These are phyloP conservation scores for Ceyx melanurus DNA, from an alignment of 2,113 vertebrate genomes.

Conservation along the genomic window DNA sequence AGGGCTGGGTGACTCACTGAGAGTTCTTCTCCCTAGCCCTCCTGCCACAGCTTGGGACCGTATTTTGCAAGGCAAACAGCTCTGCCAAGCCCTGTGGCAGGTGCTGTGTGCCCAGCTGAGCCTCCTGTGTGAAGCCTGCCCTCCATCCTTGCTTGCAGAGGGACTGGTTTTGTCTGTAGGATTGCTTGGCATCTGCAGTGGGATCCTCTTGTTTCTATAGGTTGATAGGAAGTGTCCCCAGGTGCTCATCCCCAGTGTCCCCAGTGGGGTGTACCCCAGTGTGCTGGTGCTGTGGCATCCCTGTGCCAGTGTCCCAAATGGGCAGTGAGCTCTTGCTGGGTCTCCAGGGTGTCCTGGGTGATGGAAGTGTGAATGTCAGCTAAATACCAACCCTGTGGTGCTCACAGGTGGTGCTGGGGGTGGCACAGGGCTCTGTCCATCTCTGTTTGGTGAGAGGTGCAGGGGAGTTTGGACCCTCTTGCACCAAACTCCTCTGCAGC, in stretches of 20 bases:
- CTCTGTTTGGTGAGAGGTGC: rapidly evolving
- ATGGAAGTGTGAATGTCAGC: not conserved
- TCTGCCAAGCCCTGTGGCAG: not conserved
- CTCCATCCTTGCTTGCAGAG: not conserved
- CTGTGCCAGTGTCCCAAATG: rapidly evolving
- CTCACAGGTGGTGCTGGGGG: not conserved
- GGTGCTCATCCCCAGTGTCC: not conserved
- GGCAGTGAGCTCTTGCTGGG: not conserved
- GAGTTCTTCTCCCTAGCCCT: not conserved
- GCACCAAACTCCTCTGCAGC: not conserved
- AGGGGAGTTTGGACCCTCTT: not conserved
- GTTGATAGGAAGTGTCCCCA: not conserved
- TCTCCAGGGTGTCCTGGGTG: not conserved
- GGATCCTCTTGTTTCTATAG: not conserved
- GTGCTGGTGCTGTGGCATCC: not conserved
- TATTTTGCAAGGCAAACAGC: conserved; percentile 54
- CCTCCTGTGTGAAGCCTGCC: not conserved
- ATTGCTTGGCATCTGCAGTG: not conserved
- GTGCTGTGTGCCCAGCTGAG: not conserved
- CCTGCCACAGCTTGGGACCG: not conserved
- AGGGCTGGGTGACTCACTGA: not conserved
- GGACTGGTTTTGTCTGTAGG: not conserved
- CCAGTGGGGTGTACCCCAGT: not conserved
- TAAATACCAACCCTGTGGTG: rapidly evolving
- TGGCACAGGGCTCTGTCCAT: not conserved